Percentiles rank a stretch among this genome's conserved stretches.
These are phyloP conservation scores for Trichogramma evanescens DNA, from an alignment of 2,888 invertebrate species.

Conservation along the genomic window DNA sequence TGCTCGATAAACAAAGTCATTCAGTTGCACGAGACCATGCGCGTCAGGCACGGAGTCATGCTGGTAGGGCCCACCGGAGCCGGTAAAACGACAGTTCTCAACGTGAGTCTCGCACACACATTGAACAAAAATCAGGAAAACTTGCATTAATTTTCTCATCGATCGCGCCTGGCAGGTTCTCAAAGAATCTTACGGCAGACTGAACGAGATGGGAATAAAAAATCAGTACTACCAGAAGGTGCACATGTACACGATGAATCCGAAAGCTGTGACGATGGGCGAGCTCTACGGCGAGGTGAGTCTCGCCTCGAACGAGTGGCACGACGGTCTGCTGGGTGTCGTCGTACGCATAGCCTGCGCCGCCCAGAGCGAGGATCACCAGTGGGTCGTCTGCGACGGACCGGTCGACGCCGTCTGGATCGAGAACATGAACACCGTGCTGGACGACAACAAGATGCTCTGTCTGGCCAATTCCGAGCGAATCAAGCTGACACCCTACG, in stretches of 20 bases:
- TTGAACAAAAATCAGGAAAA: neutral
- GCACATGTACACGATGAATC: slow-evolving; percentile 74
- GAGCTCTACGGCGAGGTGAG: slow-evolving; percentile 85
- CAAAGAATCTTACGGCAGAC: slow-evolving; percentile 60
- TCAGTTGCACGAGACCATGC: slow-evolving; percentile 84
- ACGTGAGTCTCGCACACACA: slow-evolving; percentile 48
- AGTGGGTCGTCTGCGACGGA: slow-evolving; percentile 88
- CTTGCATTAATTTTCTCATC: neutral
- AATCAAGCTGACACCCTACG: slow-evolving; percentile 80
- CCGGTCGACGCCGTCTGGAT: slow-evolving; percentile 93
- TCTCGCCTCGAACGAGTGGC: slow-evolving; percentile 80
- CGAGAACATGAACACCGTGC: slow-evolving; percentile 86
- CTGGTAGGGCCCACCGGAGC: slow-evolving; percentile 84
- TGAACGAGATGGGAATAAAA: slow-evolving; percentile 53
- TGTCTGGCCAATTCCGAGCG: slow-evolving; percentile 86
- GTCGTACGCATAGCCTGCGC: slow-evolving; percentile 58
- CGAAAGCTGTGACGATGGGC: slow-evolving; percentile 80
- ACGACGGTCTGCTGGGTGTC: slow-evolving; percentile 75
- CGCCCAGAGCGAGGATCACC: slow-evolving; percentile 61
- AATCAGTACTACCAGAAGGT: slow-evolving; percentile 66
- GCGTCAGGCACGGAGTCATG: slow-evolving; percentile 89
- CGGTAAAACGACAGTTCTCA: slow-evolving; percentile 72
- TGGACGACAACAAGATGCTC: slow-evolving; percentile 90
- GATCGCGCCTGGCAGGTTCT: slow-evolving; percentile 54
- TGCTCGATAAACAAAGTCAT: slow-evolving; percentile 70